Evolutionary conservation across 2,113 vertebrate genomes (phyloP).

Genomic region (Rissa tridactyla): DNA sequence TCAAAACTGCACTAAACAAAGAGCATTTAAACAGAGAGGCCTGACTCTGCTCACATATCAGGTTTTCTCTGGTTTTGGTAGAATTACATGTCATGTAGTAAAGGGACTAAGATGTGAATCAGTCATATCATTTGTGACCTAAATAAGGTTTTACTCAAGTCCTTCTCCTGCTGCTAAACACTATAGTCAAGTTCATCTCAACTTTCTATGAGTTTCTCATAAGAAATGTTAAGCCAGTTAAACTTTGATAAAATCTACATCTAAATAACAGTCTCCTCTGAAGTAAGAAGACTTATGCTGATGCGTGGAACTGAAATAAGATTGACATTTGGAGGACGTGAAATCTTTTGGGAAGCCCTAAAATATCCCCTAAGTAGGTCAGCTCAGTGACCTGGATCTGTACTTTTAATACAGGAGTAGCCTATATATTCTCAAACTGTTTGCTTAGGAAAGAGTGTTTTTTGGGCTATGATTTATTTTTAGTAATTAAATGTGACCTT

Average conservation of each 20-base stretch:
- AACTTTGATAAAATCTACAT: conserved; percentile 25
- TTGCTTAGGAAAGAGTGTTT: not conserved
- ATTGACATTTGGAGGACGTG: conserved; percentile 53
- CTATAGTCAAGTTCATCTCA: not conserved
- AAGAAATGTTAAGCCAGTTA: not conserved
- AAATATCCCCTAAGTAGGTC: conserved; percentile 66
- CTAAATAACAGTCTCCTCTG: not conserved
- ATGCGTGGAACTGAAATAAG: not conserved
- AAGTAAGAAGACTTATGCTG: not conserved
- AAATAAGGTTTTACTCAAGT: not conserved
- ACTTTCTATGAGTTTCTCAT: not conserved
- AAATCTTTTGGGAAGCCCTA: conserved; percentile 60
- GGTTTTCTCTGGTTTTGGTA: not conserved
- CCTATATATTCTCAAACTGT: conserved; percentile 30
- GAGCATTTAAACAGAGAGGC: not conserved
- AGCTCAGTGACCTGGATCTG: conserved; percentile 40
- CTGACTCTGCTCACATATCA: not conserved
- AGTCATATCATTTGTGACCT: not conserved
- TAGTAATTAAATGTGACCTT: conserved; percentile 45
- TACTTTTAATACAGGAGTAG: conserved; percentile 32
- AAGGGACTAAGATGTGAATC: not conserved
- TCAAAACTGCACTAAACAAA: not conserved
- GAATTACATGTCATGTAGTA: not conserved
- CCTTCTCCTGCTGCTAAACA: not conserved
- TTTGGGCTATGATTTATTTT: conserved; percentile 38